These are phyloP conservation scores for Menidia beryllina DNA, from an alignment of 2,113 vertebrate genomes.

Conservation along the genomic window DNA sequence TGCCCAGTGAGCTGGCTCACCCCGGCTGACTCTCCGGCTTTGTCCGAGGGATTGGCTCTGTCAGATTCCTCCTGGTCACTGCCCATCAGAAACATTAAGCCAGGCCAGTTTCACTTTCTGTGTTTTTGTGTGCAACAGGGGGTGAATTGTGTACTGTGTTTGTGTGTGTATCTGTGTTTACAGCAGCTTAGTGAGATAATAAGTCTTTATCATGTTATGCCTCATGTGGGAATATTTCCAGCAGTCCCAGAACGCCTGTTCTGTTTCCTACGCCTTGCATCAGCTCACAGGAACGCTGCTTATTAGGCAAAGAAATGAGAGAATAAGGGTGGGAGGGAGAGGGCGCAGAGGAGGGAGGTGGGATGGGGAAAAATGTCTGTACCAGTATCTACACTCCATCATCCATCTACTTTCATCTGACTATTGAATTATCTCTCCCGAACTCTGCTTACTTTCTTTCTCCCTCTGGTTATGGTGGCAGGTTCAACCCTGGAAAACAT, in stretches of 20 bases:
- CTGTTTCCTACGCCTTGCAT: conserved; percentile 84
- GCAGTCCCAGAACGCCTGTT: conserved; percentile 82
- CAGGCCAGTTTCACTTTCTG: conserved; percentile 47
- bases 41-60: conserved; percentile 74
- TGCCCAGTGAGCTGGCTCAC: conserved; percentile 61
- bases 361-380: conserved; percentile 60
- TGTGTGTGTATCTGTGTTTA: conserved; percentile 79
- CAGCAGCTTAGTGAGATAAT: conserved; percentile 83
- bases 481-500: conserved; percentile 71
- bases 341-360: conserved; percentile 29
- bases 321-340: conserved; percentile 70
- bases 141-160: conserved; percentile 66
- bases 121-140: conserved; percentile 13
- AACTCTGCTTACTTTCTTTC: conserved; percentile 47
- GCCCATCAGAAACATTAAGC: conserved; percentile 61
- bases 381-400: conserved; percentile 77
- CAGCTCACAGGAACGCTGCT: conserved; percentile 83
- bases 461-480: conserved; percentile 65
- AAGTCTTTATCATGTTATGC: conserved; percentile 83
- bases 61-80: conserved; percentile 80
- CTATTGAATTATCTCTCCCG: conserved; percentile 76
- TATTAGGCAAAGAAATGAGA: conserved; percentile 84
- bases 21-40: conserved; percentile 63
- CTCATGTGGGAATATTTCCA: conserved; percentile 84
- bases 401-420: conserved; percentile 78